Evolutionary conservation across 2,797 vertebrate species (phyloP).

Genomic region (Threskiornis aethiopicus): DNA sequence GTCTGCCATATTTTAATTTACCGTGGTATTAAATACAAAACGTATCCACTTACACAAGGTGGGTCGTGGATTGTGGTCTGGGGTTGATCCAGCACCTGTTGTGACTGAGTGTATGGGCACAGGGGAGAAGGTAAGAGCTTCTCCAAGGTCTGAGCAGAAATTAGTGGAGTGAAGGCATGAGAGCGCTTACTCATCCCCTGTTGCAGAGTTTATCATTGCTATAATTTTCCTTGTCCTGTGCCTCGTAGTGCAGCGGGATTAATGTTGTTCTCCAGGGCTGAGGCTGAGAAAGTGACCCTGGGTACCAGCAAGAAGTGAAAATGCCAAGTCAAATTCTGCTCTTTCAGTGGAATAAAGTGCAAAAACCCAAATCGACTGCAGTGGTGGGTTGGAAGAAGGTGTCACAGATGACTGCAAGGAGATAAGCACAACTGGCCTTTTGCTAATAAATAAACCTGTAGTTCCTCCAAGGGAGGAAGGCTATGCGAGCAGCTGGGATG

Average conservation of each 20-base stretch:
- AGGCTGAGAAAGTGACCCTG: not conserved
- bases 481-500: accelerated
- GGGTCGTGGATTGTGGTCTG: constrained; percentile 16
- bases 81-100: not conserved
- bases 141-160: not conserved
- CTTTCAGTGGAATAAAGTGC: not conserved
- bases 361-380: not conserved
- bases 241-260: not conserved
- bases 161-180: not conserved
- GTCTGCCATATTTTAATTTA: constrained; percentile 64
- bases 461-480: not conserved
- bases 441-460: not conserved
- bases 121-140: not conserved
- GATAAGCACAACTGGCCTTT: not conserved
- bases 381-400: not conserved
- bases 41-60: constrained; percentile 44
- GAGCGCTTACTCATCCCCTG: not conserved
- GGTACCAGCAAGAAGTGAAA: not conserved
- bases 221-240: not conserved
- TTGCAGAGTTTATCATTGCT: not conserved
- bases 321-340: not conserved
- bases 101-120: not conserved
- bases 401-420: not conserved
- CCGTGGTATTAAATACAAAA: constrained; percentile 45
- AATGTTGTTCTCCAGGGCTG: not conserved